Base-by-base conservation (phyloP, 2,888 invertebrate genomes). In the Plagodis dolabraria region DNA sequence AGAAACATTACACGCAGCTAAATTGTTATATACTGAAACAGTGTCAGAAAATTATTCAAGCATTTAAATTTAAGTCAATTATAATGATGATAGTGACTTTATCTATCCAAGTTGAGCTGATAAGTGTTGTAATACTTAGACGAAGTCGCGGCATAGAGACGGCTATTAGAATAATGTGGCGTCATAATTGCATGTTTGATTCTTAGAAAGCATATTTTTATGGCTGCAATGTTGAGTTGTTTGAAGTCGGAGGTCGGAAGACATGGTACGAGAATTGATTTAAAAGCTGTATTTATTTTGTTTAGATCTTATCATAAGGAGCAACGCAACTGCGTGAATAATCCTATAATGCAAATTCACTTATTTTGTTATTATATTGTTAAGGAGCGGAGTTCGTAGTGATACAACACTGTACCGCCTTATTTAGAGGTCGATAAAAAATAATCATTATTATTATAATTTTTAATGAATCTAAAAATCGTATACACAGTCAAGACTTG, bases 91-190 rank as follows among this genome's bases (percentile, higher is more conserved):
- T 34, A 51, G 40, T 11, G 42, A 38, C 10, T n/a, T 48, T 33
- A 51, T 60, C 11, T n/a, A 11, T 10, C 33, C 6, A 5, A 44
- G 45, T 53, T 35, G 56, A 63, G 56, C 62, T 64, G 63, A 63
- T 58, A 60, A 53, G 54, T 63, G 64, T 33, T 51, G 53, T 47
- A 11, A 22, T 22, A 22, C 22, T 22, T 22, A 22, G 33, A 34
- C 10, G 50, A 33, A 12, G 48, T 48, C 48, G 35, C 33, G 47
- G 33, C 57, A 40, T 47, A 33, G 7, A 47, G 47, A 55, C 42
- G 51, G 52, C 45, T 47, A 47, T 51, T 51, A 35, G 53, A 49
- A 49, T 50, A 44, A 40, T 53, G 44, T 47, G 45, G 47, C 44
- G 47, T 33, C 34, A 47, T 50, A 42, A 11, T 47, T 38, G 36